Evolutionary conservation across 2,113 vertebrate species (phyloP), one percentile per base, ranked within the genome.

Genomic region (Tor tambroides): DNA sequence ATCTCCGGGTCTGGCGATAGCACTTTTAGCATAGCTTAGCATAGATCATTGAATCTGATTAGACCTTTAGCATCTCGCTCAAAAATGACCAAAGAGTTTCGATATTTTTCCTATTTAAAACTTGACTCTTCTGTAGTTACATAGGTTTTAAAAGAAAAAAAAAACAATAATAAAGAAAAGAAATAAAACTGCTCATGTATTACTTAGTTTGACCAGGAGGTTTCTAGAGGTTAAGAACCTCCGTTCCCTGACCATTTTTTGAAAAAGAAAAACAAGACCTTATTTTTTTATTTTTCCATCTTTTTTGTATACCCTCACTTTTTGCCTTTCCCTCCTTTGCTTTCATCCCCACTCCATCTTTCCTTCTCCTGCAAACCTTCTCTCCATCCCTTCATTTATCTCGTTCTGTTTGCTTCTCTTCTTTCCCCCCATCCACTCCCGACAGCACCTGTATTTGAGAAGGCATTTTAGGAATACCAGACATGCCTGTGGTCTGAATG

Each of bases 381-480:
- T 76, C 19, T 49, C 5, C 28, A 12, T 17, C 51, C 51, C 51
- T 87, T 30, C 90, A 75, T 85, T 81, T 19, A 11, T 86, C 46
- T 59, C 26, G 0, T n/a, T 54, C 23, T 71, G 6, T 82, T 28
- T 82, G 5, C 38, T 15, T 87, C 11, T 11, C 28, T 9, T 77
- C n/a, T 17, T 19, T 74, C 21, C 49, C 51, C 49, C 67, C 15
- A 43, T 80, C 5, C 17, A 46, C 49, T 74, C 75, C 54, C 11
- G 19, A n/a, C 86, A 71, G 85, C 91, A 92, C 90, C 91, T 91
- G 90, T 87, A 89, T 90, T 86, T 88, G 84, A 83, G 86, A 61
- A 91, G 87, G 80, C 83, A 91, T 90, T 86, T 84, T 81, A 88
- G 75, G 80, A 90, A 92, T 91, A 88, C 84, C 88, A 89, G 51